phyloP scores from a whole-genome alignment of 2,888 invertebrate species.

The Polydrusus pterygomalis region DNA sequence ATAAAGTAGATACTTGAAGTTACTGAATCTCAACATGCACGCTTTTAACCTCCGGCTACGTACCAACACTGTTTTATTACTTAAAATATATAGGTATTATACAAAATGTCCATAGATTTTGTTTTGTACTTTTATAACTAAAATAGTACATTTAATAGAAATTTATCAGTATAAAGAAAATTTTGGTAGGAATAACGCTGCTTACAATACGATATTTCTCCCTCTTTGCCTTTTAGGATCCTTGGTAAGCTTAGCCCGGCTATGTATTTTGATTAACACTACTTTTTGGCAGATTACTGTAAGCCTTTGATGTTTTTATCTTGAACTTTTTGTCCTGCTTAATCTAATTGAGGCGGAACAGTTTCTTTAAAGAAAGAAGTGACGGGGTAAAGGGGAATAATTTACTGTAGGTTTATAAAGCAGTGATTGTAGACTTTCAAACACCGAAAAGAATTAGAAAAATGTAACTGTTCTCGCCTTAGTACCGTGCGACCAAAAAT shows the following conservation, averaged over 20 bases:
- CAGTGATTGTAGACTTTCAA: too few relatives aligned
- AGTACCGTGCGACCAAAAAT: too few relatives aligned
- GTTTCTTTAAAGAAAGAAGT: not conserved
- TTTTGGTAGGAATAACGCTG: conserved; percentile 3
- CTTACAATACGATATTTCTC: conserved; percentile 8
- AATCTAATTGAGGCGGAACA: conserved; percentile 27
- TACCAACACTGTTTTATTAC: too few relatives aligned
- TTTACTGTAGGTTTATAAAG: not conserved
- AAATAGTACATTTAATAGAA: not conserved
- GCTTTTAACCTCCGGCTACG: too few relatives aligned
- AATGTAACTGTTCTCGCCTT: too few relatives aligned
- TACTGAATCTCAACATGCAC: too few relatives aligned
- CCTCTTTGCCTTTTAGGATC: conserved; percentile 16
- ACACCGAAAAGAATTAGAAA: too few relatives aligned
- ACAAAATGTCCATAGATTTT: not conserved
- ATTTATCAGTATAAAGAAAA: conserved; percentile 1
- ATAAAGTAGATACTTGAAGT: too few relatives aligned
- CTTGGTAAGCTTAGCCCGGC: conserved; percentile 12
- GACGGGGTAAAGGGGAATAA: not conserved
- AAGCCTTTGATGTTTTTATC: conserved; percentile 30
- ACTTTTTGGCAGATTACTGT: conserved; percentile 29
- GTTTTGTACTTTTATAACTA: not conserved
- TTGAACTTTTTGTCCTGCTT: conserved; percentile 11
- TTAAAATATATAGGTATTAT: too few relatives aligned
- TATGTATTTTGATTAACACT: conserved; percentile 36